Conservation (phyloP, 2,888 invertebrate species). For the Euplexia lucipara region DNA sequence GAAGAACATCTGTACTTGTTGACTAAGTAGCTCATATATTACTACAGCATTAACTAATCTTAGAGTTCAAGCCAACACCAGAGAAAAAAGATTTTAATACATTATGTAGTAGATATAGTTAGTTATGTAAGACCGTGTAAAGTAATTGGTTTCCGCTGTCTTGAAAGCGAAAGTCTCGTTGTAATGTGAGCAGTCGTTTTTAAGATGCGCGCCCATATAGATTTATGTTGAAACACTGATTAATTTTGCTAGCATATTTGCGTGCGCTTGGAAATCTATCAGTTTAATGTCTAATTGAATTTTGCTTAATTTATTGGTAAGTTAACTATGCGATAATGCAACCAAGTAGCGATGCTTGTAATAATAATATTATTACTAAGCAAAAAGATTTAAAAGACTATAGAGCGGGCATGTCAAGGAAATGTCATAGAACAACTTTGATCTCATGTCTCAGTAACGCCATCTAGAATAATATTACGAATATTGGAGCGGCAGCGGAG, state of each 20-base stretch:
- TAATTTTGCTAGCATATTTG: background rate
- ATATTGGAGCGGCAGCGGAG: no score
- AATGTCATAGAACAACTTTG: no score
- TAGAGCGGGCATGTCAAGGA: no score
- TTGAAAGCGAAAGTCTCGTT: conserved; percentile 35
- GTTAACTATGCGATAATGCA: background rate
- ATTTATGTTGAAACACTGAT: conserved; percentile 21
- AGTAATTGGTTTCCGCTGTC: conserved; percentile 22
- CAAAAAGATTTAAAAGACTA: no score
- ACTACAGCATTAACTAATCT: no score
- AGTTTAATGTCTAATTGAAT: background rate
- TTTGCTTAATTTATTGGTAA: background rate
- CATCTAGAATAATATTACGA: no score
- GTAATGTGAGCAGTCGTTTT: conserved; percentile 7
- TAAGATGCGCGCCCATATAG: conserved; percentile 8
- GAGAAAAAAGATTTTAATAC: conserved; percentile 19
- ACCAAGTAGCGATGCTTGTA: background rate
- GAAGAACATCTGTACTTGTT: no score
- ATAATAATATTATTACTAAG: no score
- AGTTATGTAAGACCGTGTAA: conserved; percentile 9
- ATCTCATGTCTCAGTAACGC: no score
- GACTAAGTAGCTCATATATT: no score
- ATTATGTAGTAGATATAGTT: background rate
- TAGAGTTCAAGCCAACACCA: no score
- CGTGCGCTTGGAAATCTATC: conserved; percentile 2